Base-by-base conservation (phyloP, 2,888 invertebrate species). In the Chrysodeixis includens region DNA sequence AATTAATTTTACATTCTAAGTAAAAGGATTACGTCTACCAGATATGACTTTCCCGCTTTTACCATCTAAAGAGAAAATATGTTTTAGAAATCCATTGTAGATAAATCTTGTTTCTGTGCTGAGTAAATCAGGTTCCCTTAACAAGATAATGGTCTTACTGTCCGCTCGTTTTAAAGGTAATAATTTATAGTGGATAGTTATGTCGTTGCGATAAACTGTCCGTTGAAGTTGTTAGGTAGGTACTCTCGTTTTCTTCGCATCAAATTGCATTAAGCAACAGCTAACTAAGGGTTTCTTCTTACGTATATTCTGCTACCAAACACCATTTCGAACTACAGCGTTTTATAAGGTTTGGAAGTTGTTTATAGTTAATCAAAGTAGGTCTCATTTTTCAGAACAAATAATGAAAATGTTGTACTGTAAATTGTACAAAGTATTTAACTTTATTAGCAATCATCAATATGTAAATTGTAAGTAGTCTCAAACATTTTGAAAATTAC, bases 1-100 rank as follows among this genome's bases (percentile, higher is more conserved):
- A 74, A 49, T 61, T 52, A 26, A 40, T 40, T 49, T 46, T 8
- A 60, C 1, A 16, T 54, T 75, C 12, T 49, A 18, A 46, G 30
- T 16, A 57, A 10, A 61, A 20, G 10, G n/a, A 26, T 40, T 12
- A 20, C 1, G 35, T 12, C 20, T 20, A 56, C 46, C 8, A 35
- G 14, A 56, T 8, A 32, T 20, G 32, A 30, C 44, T 46, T 58
- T 44, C 20, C 20, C 12, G 14, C 44, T 35, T 26, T 44, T n/a
- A n/a, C 30, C 9, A 54, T 73, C 0, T 0, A 20, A 20, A 6
- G 30, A 51, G 40, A 74, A 56, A 57, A 18, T 7, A 18, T 0
- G 16, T 58, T 46, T n/a, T 52, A 18, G 30, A 64, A 55, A 52
- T 52, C 12, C 14, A n/a, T 30, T 26, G 18, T 20, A 12, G 22